Evolutionary conservation across 2,113 vertebrate species (phyloP).

Genomic region (Peucedramus taeniatus): DNA sequence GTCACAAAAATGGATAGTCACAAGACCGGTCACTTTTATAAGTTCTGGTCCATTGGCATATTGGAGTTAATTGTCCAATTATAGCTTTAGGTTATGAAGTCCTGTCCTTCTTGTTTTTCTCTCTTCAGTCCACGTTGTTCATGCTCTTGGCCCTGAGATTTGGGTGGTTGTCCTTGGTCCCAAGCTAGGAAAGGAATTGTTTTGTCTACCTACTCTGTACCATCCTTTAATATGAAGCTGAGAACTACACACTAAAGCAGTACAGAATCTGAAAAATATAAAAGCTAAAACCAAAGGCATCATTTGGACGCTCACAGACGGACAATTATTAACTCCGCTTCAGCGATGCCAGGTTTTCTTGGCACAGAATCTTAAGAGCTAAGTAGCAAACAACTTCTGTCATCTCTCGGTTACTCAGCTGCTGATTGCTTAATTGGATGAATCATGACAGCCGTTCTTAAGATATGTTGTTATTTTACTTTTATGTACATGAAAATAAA

Average conservation of each 20-base stretch:
- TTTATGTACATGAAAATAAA: background rate
- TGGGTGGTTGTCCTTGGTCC: background rate
- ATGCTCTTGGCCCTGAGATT: background rate
- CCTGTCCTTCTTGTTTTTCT: background rate
- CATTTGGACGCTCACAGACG: background rate
- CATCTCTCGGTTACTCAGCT: background rate
- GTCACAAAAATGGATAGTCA: background rate
- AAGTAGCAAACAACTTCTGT: background rate
- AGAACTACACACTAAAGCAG: background rate
- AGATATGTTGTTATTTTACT: background rate
- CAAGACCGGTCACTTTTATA: background rate
- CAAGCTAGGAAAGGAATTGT: background rate
- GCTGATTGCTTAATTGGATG: background rate
- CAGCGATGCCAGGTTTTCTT: background rate
- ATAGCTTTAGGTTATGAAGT: background rate
- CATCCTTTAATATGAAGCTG: background rate
- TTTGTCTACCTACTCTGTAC: background rate
- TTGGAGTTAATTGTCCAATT: background rate
- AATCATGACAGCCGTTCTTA: background rate
- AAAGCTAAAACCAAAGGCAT: background rate
- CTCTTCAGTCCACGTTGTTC: background rate
- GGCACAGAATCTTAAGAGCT: background rate
- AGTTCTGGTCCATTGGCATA: background rate
- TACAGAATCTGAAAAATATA: background rate
- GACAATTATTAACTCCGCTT: background rate